These are phyloP conservation scores for Troides aeacus DNA, from an alignment of 2,888 invertebrate genomes.

Conservation along the genomic window DNA sequence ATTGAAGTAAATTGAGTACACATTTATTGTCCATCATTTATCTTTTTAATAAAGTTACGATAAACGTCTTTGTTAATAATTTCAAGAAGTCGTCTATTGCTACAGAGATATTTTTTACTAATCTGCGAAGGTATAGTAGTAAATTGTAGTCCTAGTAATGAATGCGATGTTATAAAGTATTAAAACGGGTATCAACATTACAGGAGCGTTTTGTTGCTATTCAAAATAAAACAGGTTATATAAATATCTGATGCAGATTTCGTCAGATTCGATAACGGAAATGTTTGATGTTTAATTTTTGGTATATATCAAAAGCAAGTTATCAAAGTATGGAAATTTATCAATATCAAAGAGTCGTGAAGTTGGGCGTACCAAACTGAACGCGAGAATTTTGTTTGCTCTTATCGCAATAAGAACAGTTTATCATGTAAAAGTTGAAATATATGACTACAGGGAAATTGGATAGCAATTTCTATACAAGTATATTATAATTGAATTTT, in stretches of 20 bases:
- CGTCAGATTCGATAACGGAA: not conserved
- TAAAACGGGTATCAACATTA: not conserved
- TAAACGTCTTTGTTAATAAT: too few relatives aligned
- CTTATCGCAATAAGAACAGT: constrained; percentile 9
- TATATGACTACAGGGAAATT: not conserved
- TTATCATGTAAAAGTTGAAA: constrained; percentile 2
- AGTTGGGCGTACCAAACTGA: constrained; percentile 11
- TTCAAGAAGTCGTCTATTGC: too few relatives aligned
- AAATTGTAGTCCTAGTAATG: too few relatives aligned
- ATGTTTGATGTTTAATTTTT: not conserved
- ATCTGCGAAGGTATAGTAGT: too few relatives aligned
- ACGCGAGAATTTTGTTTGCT: constrained; percentile 8
- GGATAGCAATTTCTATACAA: not conserved
- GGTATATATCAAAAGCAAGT: constrained; percentile 1
- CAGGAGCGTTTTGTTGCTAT: too few relatives aligned
- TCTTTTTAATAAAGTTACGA: too few relatives aligned
- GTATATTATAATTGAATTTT: not conserved
- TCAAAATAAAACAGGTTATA: too few relatives aligned
- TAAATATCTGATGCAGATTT: not conserved
- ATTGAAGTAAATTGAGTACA: too few relatives aligned
- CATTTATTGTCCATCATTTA: too few relatives aligned
- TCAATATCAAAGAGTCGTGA: constrained; percentile 12
- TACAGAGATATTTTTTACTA: too few relatives aligned
- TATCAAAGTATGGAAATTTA: constrained; percentile 14
- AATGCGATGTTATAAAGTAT: not conserved